A percentile compares a stretch with the other conserved stretches of the same genome.
phyloP scores from a whole-genome alignment of 1,140 invertebrate species.

The Drosophila sturtevanti region DNA sequence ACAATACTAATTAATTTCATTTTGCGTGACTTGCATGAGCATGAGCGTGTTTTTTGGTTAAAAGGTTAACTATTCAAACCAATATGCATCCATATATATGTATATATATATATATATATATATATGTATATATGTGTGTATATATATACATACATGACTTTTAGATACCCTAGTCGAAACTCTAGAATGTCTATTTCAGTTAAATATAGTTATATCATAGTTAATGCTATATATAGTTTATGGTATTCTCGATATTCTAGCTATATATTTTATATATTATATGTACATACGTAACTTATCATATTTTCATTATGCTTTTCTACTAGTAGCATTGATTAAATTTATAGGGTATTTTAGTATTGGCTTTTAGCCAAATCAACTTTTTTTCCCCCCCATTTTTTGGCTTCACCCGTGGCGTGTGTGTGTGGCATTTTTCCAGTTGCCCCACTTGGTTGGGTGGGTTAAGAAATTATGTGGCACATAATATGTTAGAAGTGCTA shows the following conservation, averaged over 20 bases:
- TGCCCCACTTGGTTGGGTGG: not conserved
- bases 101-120: no score
- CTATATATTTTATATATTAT: no score
- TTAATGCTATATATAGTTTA: no score
- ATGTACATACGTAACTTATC: no score
- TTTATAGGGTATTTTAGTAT: not conserved
- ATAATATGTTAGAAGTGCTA: constrained; percentile 49
- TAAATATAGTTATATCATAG: no score
- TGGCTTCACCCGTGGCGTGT: not conserved
- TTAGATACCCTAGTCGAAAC: no score
- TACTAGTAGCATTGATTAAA: not conserved
- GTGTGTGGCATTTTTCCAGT: constrained; percentile 3
- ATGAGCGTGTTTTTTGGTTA: constrained; percentile 13
- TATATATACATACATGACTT: no score
- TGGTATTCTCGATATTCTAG: no score
- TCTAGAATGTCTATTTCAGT: no score
- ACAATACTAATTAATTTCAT: constrained; percentile 71
- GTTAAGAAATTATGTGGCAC: constrained; percentile 39
- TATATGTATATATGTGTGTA: not conserved
- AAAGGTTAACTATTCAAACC: constrained; percentile 8
- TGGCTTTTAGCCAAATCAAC: not conserved
- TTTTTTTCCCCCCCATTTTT: no score
- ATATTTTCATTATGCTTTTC: no score
- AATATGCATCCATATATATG: not conserved
- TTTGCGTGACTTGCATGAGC: constrained; percentile 67